Base-by-base conservation (phyloP, 2,113 vertebrate genomes). In the Bujurquina vittata region DNA sequence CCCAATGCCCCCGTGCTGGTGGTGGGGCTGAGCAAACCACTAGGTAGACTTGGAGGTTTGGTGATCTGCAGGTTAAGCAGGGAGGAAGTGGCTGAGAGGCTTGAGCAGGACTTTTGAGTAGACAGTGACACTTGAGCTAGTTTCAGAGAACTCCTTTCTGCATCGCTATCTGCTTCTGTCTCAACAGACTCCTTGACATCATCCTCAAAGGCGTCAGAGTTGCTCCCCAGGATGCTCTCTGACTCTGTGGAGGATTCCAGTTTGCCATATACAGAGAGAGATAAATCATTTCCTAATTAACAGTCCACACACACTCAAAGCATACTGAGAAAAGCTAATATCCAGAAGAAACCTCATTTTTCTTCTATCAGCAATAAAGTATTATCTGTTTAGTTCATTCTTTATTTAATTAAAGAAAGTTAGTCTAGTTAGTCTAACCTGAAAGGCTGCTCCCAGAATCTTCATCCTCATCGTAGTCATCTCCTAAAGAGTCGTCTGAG, bases 381-480 rank as follows among this genome's bases (percentile, higher is more conserved):
- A 33, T 33, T 49, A 75, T 55, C 10, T 57, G 20, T 56, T 35
- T 3, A 2, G 29, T 58, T 35, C 5, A 6, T 43, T 65, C 20
- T 72, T 78, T 61, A 55, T 65, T 46, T 23, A 73, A 61, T 74
- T 52, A 77, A 77, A 74, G 12, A 80, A 59, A 58, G 26, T n/a
- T n/a, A n/a, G 23, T 14, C 14, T 40, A 77, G 5, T 73, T 57
- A 33, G 73, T 72, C 88, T 72, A 22, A 99, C 97, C 98, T 97
- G 98, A 98, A 89, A 97, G 95, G 88, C 97, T 99, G 92, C 97
- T 97, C 91, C 96, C 96, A 90, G 97, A 97, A 93, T 98, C 97
- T 59, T 95, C 93, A 49, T 93, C 96, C 10, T 86, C 96, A 17
- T 97, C 96, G 52, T 96, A 96, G 2, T 98, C 97, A 1, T 97